These are phyloP conservation scores for Astropecten irregularis DNA, from an alignment of 53 echinoderm and acorn worm species.

Conservation along the genomic window DNA sequence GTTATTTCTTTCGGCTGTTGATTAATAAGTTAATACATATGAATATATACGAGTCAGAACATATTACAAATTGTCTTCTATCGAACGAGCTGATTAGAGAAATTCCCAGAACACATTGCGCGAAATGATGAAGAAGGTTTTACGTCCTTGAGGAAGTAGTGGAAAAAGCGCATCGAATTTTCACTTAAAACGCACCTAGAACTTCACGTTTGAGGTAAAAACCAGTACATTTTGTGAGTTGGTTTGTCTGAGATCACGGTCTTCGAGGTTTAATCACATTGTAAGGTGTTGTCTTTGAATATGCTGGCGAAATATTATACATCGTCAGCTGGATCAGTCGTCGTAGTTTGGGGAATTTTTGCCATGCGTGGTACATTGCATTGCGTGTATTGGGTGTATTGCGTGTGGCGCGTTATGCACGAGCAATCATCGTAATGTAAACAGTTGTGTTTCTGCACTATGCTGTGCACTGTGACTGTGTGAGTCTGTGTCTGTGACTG, in stretches of 20 bases:
- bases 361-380: no score
- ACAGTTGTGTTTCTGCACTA: no score
- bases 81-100: slow-evolving; percentile 6
- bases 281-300: not conserved
- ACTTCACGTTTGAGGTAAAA: slow-evolving; percentile 6
- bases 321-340: no score
- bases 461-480: no score
- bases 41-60: not conserved
- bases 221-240: not conserved
- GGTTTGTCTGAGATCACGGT: not conserved
- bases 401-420: no score
- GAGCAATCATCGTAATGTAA: no score
- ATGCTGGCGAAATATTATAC: not conserved
- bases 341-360: no score
- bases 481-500: no score
- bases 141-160: not conserved
- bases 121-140: not conserved
- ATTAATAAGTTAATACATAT: no score
- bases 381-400: no score
- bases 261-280: not conserved
- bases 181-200: not conserved
- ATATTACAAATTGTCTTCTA: not conserved
- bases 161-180: not conserved
- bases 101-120: slow-evolving; percentile 18
- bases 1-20: no score